These are phyloP conservation scores for Dryomyza anilis DNA, from an alignment of 2,888 invertebrate species.

Conservation along the genomic window DNA sequence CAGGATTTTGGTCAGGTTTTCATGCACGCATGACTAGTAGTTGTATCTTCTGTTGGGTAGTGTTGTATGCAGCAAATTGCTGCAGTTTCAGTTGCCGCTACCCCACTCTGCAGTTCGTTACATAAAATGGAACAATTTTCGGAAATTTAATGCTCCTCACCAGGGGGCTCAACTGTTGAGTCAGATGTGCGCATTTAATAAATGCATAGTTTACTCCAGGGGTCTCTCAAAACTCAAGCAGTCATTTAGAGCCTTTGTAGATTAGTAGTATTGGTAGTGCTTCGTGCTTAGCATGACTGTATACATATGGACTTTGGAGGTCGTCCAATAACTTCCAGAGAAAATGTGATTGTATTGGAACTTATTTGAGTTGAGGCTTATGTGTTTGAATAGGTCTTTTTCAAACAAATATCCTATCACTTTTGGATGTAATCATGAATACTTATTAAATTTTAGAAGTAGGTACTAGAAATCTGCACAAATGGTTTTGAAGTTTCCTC, in stretches of 20 bases:
- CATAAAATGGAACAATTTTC: neutral
- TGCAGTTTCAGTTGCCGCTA: neutral
- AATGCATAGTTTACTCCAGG: neutral
- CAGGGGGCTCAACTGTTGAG: slow-evolving; percentile 1
- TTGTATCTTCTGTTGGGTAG: no score
- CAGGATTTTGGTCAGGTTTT: neutral
- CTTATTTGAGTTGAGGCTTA: no score
- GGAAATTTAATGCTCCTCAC: neutral
- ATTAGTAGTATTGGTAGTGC: neutral
- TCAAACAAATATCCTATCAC: no score
- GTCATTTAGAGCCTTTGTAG: neutral
- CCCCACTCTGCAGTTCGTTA: neutral
- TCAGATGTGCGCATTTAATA: neutral
- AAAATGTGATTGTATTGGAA: no score
- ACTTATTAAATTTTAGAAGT: no score
- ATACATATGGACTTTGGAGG: neutral
- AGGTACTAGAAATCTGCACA: no score
- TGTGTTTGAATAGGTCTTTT: no score
- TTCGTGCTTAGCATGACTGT: neutral
- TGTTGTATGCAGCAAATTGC: no score
- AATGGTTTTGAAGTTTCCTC: no score
- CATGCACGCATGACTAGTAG: neutral
- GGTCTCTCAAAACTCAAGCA: neutral
- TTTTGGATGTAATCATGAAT: no score
- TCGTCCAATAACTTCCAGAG: no score